These are phyloP conservation scores for Drosophila tanythrix DNA, from an alignment of 2,888 invertebrate species.

Conservation along the genomic window DNA sequence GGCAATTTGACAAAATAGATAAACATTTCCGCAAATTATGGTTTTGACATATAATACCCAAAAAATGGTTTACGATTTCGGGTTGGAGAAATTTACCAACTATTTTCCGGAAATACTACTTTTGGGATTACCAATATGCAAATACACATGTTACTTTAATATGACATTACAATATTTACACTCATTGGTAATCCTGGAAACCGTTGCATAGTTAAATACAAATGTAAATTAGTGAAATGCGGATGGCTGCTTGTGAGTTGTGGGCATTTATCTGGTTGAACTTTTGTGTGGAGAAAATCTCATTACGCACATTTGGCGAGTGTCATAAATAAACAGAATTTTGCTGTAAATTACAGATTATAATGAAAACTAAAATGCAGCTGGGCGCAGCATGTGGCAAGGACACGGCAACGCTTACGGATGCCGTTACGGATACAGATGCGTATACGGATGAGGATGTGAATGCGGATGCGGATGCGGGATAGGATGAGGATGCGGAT, in stretches of 20 bases:
- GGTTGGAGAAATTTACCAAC: neutral
- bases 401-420: slow-evolving; percentile 36
- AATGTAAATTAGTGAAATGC: slow-evolving; percentile 48
- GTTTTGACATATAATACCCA: neutral
- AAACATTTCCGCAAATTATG: neutral
- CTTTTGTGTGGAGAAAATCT: slow-evolving; percentile 42
- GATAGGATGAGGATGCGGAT: slow-evolving; percentile 12
- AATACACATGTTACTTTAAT: neutral
- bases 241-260: slow-evolving; percentile 31
- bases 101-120: neutral
- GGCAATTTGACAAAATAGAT: neutral
- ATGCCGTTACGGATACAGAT: slow-evolving; percentile 21
- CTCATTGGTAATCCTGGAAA: neutral
- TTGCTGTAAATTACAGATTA: slow-evolving; percentile 79
- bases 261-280: slow-evolving; percentile 22
- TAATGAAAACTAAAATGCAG: slow-evolving; percentile 74
- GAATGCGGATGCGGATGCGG: slow-evolving; percentile 4
- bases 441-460: slow-evolving; percentile 8
- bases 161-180: neutral
- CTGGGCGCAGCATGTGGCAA: slow-evolving; percentile 61
- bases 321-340: slow-evolving; percentile 71
- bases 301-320: slow-evolving; percentile 71
- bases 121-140: neutral
- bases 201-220: slow-evolving; percentile 9
- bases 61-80: neutral